Conservation (phyloP, 2,113 vertebrate genomes). For the Carassius gibelio region DNA sequence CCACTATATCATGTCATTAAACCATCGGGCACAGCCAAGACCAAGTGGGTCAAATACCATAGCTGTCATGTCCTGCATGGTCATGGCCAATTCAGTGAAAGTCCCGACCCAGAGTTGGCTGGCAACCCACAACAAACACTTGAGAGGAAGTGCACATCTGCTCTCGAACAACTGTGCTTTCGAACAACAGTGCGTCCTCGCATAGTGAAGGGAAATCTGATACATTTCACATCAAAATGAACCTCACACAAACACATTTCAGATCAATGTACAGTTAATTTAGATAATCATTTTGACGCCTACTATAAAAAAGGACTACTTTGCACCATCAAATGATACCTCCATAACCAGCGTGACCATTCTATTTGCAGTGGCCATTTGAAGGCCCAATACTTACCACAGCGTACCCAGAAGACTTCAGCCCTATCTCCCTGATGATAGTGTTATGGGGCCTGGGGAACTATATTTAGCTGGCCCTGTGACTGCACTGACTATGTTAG, state of each 20-base stretch:
- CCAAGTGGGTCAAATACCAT: slow-evolving; percentile 51
- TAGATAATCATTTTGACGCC: background rate
- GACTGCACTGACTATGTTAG: slow-evolving; percentile 65
- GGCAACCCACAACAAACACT: slow-evolving; percentile 38
- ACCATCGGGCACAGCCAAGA: slow-evolving; percentile 48
- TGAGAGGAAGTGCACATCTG: slow-evolving; percentile 13
- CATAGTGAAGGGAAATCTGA: background rate
- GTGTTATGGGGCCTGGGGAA: slow-evolving; percentile 53
- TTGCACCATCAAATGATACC: background rate
- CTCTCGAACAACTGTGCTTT: slow-evolving; percentile 26
- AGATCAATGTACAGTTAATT: background rate
- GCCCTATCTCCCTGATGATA: slow-evolving; percentile 57
- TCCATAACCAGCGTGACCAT: background rate
- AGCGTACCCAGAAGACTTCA: slow-evolving; percentile 24
- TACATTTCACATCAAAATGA: background rate
- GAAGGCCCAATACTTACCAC: slow-evolving; percentile 26
- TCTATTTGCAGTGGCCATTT: slow-evolving; percentile 38
- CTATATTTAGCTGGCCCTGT: slow-evolving; percentile 75
- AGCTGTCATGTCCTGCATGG: slow-evolving; percentile 42
- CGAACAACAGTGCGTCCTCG: background rate
- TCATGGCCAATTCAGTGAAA: slow-evolving; percentile 17
- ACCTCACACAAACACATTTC: background rate
- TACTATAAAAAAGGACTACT: background rate
- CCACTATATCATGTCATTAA: slow-evolving; percentile 52
- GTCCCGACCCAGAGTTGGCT: slow-evolving; percentile 6